These are phyloP conservation scores for Mesorhabditis belari DNA, from an alignment of 2,888 invertebrate genomes.

Conservation along the genomic window DNA sequence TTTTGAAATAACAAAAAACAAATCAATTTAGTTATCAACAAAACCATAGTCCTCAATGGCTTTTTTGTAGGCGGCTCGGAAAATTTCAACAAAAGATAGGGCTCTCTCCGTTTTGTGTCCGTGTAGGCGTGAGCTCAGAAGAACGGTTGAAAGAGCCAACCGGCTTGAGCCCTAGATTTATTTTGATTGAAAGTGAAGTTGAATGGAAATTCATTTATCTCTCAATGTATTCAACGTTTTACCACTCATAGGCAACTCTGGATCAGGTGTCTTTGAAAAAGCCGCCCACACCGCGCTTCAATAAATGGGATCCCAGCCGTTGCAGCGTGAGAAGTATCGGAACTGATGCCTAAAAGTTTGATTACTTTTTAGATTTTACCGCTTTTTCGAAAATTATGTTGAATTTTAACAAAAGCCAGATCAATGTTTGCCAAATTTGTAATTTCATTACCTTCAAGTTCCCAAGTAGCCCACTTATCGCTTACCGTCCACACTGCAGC, in stretches of 20 bases:
- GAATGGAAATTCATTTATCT: no score
- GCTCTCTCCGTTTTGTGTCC: slow-evolving; percentile 83
- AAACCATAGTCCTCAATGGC: no score
- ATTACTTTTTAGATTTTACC: no score
- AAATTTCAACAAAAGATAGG: slow-evolving; percentile 71
- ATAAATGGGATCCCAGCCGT: slow-evolving; percentile 80
- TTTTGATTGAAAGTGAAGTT: slow-evolving; percentile 1
- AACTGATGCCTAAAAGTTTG: slow-evolving; percentile 62
- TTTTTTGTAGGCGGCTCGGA: neutral
- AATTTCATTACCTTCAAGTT: slow-evolving; percentile 60
- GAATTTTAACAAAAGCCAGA: no score
- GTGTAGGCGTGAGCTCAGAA: slow-evolving; percentile 82
- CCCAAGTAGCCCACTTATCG: slow-evolving; percentile 90
- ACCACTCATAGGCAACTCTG: no score
- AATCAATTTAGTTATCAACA: neutral
- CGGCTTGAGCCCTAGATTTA: slow-evolving; percentile 63
- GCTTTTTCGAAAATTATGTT: no score
- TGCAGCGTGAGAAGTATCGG: slow-evolving; percentile 85
- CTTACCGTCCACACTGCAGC: slow-evolving; percentile 87
- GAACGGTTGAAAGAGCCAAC: slow-evolving; percentile 86
- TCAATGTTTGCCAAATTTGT: no score
- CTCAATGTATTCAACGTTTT: no score
- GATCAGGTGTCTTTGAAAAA: slow-evolving; percentile 97
- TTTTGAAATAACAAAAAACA: no score
- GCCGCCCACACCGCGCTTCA: slow-evolving; percentile 92